Evolutionary conservation across 2,888 invertebrate species (phyloP), one percentile per base, ranked within the genome.

Genomic region (Kryphioiulus occultus): DNA sequence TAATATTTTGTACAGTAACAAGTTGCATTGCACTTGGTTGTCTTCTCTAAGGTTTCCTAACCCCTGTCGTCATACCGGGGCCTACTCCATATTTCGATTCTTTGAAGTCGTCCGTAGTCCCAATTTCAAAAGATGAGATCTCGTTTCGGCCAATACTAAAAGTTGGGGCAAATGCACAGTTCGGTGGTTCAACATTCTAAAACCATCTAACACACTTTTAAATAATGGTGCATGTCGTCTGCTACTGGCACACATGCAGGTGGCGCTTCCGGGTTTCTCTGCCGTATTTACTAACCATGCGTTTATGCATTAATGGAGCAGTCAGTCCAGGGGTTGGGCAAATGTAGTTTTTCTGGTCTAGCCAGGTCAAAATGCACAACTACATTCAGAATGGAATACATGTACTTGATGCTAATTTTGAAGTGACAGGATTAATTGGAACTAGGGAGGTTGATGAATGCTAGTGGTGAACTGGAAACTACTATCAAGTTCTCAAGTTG

Each of bases 111-210:
- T 53, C 19, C 10, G 12, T 4, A 19, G 53, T 53, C 68, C 68
- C 26, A 68, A 12, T 68, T 68, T 68, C 68, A 68, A 68, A 68
- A 68, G 68, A 68, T 68, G 68, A 68, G 68, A 68, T 68, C 68
- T 68, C 26, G 19, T 68, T 68, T 68, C 68, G 68, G 68, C 68
- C 53, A 68, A 68, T 68, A 68, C 68, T 68, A 68, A 22, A 68
- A 35, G 2, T 35, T 35, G 35, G 35, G 9, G n/a, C n/a, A 47
- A 15, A 47, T 47, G 47, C 17, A 47, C 47, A 59, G n/a, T 59
- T 59, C 59, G 59, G 59, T 59, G 59, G 68, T 19, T 26, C 4
- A 10, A 22, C 2, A 68, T 68, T 68, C 59, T 59, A 59, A 68
- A 68, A 68, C 1, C 10, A 4, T n/a, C 10, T 53, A 53, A 53